Evolutionary conservation across 2,888 invertebrate species (phyloP), one percentile per base, ranked within the genome.

Genomic region (Parnassius smintheus): DNA sequence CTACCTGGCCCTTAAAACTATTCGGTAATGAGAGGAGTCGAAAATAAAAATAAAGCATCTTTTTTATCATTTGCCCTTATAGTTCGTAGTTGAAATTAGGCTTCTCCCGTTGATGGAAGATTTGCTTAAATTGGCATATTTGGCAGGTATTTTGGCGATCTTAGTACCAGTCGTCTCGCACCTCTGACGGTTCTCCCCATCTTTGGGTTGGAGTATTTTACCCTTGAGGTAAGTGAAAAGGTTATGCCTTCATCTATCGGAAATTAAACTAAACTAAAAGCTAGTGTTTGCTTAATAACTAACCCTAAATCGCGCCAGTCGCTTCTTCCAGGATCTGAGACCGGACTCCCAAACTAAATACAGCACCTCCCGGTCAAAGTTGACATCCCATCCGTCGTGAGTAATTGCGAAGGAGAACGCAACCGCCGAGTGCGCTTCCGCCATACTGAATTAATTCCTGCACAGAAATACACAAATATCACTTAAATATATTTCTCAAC

Each of bases 401-500:
- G 98, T 98, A 76, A 99, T 98, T 56, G 97, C 95, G 89, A 99
- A 99, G 61, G 98, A 98, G 86, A 99, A 99, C 67, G 98, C 99
- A 68, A 99, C 99, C 61, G 99, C 99, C 69, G 97, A 96, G 92
- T 99, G 99, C 72, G 99, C 99, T 96, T 99, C 99, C 79, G 99
- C 99, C 99, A 99, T 99, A 51, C 70, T 83, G 65, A 22, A 58
- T 76, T 69, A 79, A 62, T 67, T 67, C 70, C 55, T 71, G 66
- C 52, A 46, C 13, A 7, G 18, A 46, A 11, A 53, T 18, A 51
- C 50, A 51, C 12, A 52, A 22, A 46, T 35, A 35, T 35, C 35
- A 35, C 35, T 35, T 35, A 35, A 7, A 35, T 35, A 3, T 25
- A 2, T 25, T 25, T 25, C 4, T 1, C 4, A 7, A 35, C 35